These are phyloP conservation scores for Camelus dromedarius DNA, from an alignment of 2,113 vertebrate species.

Conservation along the genomic window DNA sequence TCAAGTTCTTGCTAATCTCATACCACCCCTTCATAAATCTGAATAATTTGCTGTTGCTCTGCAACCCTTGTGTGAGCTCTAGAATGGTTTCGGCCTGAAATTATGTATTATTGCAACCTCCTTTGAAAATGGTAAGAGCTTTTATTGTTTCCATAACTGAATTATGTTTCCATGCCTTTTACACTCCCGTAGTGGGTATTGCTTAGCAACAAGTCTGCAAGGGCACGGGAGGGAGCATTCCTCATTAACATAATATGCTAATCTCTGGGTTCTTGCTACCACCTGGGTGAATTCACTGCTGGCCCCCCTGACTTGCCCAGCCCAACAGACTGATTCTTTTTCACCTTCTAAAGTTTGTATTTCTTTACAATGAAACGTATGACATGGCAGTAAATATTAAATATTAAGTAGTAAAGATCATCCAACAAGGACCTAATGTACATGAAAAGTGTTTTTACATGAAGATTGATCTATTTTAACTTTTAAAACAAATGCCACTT, in stretches of 20 bases:
- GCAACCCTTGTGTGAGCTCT: conserved; percentile 62
- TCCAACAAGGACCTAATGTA: background rate
- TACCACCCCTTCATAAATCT: conserved; percentile 70
- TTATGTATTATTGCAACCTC: conserved; percentile 84
- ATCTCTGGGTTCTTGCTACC: background rate
- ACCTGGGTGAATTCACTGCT: conserved; percentile 43
- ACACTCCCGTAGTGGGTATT: conserved; percentile 77
- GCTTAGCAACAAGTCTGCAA: conserved; percentile 87
- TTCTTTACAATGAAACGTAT: conserved; percentile 41
- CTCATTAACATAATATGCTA: conserved; percentile 64
- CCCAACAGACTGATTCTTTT: conserved; percentile 31
- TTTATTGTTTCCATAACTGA: conserved; percentile 87
- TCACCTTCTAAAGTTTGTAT: conserved; percentile 1
- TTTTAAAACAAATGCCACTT: conserved; percentile 36
- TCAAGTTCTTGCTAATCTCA: conserved; percentile 79
- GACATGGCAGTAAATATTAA: conserved; percentile 27
- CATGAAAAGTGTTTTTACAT: background rate
- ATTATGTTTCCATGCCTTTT: conserved; percentile 87
- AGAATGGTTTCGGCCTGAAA: conserved; percentile 78
- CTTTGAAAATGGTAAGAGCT: conserved; percentile 80
- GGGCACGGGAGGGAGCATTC: conserved; percentile 51
- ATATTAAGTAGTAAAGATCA: conserved; percentile 3
- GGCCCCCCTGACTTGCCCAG: background rate
- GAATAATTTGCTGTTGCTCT: conserved; percentile 81
- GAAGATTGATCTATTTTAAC: background rate